phyloP scores from a whole-genome alignment of 2,797 vertebrate genomes.

The Argentina silus region DNA sequence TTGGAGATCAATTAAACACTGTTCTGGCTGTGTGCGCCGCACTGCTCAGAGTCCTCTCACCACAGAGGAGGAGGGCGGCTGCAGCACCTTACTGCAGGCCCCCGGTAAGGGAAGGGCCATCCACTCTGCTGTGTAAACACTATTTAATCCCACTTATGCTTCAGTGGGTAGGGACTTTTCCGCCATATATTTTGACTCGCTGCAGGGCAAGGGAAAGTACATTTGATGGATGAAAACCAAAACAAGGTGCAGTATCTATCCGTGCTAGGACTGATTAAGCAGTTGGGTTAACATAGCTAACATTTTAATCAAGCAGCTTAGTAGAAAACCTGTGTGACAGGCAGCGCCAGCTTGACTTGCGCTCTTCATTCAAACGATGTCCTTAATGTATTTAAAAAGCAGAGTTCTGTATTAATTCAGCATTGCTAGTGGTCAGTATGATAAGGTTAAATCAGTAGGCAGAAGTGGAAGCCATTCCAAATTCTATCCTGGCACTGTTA shows the following conservation, averaged over 20 bases:
- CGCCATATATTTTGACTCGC: slow-evolving; percentile 1
- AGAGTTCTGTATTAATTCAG: neutral
- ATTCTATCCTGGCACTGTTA: neutral
- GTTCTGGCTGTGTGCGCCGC: neutral
- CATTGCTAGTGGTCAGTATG: too few species aligned
- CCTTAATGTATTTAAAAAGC: neutral
- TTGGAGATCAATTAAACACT: neutral
- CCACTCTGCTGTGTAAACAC: slow-evolving; percentile 34
- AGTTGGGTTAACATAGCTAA: neutral
- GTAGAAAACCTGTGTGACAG: neutral
- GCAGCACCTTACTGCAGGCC: neutral
- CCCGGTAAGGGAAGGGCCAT: neutral
- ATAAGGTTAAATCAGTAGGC: too few species aligned
- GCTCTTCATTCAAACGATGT: too few species aligned
- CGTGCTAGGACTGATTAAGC: neutral
- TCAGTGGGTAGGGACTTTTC: slow-evolving; percentile 10
- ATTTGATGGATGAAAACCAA: neutral
- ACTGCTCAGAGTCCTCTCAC: neutral
- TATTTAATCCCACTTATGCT: slow-evolving; percentile 32
- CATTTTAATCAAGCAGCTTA: neutral
- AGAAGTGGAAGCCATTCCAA: too few species aligned
- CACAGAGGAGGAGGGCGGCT: neutral
- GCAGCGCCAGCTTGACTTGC: neutral
- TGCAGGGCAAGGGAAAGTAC: slow-evolving; percentile 7
- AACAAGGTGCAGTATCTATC: neutral